These are phyloP conservation scores for Drosophila arawakana DNA, from an alignment of 1,140 invertebrate species.

Conservation along the genomic window DNA sequence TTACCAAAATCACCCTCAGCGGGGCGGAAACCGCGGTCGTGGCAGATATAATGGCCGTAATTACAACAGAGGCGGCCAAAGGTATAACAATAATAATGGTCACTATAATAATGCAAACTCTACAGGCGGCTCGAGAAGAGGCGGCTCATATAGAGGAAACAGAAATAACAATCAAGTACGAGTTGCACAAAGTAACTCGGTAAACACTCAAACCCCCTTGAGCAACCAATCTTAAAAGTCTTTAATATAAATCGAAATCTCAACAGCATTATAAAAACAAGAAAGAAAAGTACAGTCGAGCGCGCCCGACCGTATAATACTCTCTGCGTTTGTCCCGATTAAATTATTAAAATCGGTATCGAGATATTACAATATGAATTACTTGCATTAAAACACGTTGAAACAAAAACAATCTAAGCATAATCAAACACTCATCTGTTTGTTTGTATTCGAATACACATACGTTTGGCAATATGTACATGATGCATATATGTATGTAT, in stretches of 20 bases:
- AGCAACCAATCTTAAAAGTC: not conserved
- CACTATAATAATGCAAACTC: not conserved
- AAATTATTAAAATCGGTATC: too few species aligned
- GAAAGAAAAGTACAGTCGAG: too few species aligned
- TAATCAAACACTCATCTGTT: too few species aligned
- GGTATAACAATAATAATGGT: not conserved
- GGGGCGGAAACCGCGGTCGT: not conserved
- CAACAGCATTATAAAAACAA: too few species aligned
- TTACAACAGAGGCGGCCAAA: not conserved
- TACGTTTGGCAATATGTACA: too few species aligned
- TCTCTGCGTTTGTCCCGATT: too few species aligned
- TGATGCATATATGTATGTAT: too few species aligned
- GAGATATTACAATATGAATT: too few species aligned
- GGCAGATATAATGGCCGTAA: not conserved
- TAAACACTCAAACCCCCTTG: not conserved
- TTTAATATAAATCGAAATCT: not conserved
- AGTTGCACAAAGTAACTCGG: constrained; percentile 1
- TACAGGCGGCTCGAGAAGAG: constrained; percentile 1
- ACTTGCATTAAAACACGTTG: too few species aligned
- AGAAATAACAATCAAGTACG: constrained; percentile 2
- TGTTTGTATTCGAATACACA: too few species aligned
- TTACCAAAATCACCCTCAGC: constrained; percentile 2
- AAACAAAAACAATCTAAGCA: too few species aligned
- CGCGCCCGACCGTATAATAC: too few species aligned
- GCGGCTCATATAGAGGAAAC: not conserved